These are phyloP conservation scores for Phortica magna DNA, from an alignment of 2,888 invertebrate species.

Conservation along the genomic window DNA sequence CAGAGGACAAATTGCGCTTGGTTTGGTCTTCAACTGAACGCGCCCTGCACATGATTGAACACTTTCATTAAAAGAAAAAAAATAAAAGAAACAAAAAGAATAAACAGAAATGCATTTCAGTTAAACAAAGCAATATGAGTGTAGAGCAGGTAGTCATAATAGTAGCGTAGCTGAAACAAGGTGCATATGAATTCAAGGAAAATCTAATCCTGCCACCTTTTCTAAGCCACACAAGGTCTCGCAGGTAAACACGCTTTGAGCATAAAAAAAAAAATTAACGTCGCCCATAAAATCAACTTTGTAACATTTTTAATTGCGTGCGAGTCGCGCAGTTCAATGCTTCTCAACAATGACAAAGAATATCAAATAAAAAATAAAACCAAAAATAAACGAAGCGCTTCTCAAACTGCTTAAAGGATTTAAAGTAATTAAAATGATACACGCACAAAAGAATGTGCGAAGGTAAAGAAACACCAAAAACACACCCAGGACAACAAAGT, in stretches of 20 bases:
- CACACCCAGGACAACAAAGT: conserved; percentile 45
- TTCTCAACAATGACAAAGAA: conserved; percentile 39
- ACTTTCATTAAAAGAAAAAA: neutral
- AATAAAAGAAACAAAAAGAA: neutral
- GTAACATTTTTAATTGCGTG: conserved; percentile 57
- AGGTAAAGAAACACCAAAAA: conserved; percentile 31
- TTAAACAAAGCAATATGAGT: neutral
- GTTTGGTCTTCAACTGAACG: neutral
- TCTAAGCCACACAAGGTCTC: neutral
- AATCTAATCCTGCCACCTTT: neutral
- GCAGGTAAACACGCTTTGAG: neutral
- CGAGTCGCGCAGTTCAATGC: conserved; percentile 39
- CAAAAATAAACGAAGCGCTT: neutral
- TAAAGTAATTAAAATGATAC: conserved; percentile 60
- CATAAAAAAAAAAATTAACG: neutral
- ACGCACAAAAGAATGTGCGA: neutral
- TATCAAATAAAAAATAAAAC: neutral
- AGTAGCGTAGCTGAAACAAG: neutral
- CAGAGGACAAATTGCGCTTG: neutral
- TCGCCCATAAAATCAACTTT: neutral
- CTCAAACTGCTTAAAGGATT: conserved; percentile 51
- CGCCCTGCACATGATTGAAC: neutral
- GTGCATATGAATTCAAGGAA: conserved; percentile 18
- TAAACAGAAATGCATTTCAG: neutral
- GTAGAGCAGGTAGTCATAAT: conserved; percentile 1